A percentile compares a stretch with the other conserved stretches of the same genome.
phyloP scores from a whole-genome alignment of 2,797 vertebrate species.

The Karalla daura region DNA sequence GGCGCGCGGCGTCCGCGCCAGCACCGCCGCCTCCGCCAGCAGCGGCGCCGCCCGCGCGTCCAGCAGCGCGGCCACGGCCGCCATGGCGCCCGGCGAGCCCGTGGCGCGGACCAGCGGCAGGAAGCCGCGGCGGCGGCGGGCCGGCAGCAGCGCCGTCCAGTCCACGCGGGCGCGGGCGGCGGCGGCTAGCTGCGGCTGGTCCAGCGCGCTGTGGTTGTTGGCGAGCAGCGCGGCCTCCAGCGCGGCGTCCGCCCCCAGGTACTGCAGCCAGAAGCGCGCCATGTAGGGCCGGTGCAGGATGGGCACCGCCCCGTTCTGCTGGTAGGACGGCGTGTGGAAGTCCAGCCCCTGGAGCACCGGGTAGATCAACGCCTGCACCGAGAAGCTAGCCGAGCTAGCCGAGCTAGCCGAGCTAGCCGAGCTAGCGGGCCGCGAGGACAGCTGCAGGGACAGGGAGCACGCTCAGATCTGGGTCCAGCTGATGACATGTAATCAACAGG shows the following conservation, averaged over 20 bases:
- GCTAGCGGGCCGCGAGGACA: no score
- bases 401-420: constrained; percentile 88
- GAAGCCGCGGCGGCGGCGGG: constrained; percentile 85
- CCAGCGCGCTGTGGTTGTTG: constrained; percentile 93
- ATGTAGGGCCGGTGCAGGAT: constrained; percentile 88
- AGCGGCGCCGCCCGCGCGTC: constrained; percentile 89
- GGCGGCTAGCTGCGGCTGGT: constrained; percentile 77
- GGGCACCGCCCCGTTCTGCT: constrained; percentile 90
- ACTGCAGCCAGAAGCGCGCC: constrained; percentile 93
- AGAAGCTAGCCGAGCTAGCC: constrained; percentile 80
- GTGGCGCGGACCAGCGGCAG: constrained; percentile 78
- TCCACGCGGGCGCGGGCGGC: constrained; percentile 74
- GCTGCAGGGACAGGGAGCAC: no score
- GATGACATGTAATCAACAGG: no score
- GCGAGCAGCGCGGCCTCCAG: constrained; percentile 85
- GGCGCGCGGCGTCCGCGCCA: constrained; percentile 86
- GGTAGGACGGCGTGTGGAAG: constrained; percentile 95
- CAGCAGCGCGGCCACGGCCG: constrained; percentile 84
- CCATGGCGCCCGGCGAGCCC: constrained; percentile 80
- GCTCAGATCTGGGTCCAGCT: no score
- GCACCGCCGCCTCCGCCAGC: constrained; percentile 83
- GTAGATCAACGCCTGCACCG: constrained; percentile 93
- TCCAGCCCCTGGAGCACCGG: constrained; percentile 94
- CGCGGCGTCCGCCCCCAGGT: constrained; percentile 86
- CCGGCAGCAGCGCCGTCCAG: constrained; percentile 89